Base-by-base conservation (phyloP, 2,797 vertebrate species). In the Sparus aurata region DNA sequence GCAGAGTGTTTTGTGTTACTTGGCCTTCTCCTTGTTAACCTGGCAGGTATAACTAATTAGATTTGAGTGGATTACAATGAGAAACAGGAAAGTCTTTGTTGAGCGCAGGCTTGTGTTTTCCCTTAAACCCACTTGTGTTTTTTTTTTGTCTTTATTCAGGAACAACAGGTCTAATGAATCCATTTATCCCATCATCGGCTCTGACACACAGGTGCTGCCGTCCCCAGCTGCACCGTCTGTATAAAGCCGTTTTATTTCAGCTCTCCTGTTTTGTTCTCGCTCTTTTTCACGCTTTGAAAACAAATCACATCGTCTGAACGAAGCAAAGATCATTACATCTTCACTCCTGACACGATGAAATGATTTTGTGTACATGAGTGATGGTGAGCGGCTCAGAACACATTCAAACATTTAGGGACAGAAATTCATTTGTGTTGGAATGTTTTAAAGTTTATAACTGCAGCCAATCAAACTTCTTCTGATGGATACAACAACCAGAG, bases 201-300 rank as follows among this genome's bases (percentile, higher is more conserved):
- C 20, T 30, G 61, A 71, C 68, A 78, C 59, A 25, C 54, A 60
- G 69, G 60, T 71, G 60, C 16, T 64, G 23, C 27, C 30, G 43
- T 49, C 43, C 5, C 16, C 38, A 13, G 64, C 34, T 45, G 64
- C 55, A 20, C 15, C 15, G 20, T 6, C 58, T 25, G 18, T 5
- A 4, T 9, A n/a, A 34, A 45, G 1, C 34, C 8, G 4, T n/a
- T 20, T 20, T 20, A 54, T 20, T 46, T 23, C 4, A 17, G 6
- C 58, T 50, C 30, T 25, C 6, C 17, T 43, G 46, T 20, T 68
- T 43, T 3, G 6, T 18, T 50, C 45, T 23, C 6, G 15, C 16
- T 20, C 22, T 57, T 53, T 25, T 54, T 74, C 23, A 16, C 13
- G 16, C 16, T 43, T 52, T 52, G 54, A 34, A 68, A 75, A 68